phyloP scores from a whole-genome alignment of 2,113 vertebrate genomes.

The Eira barbara region DNA sequence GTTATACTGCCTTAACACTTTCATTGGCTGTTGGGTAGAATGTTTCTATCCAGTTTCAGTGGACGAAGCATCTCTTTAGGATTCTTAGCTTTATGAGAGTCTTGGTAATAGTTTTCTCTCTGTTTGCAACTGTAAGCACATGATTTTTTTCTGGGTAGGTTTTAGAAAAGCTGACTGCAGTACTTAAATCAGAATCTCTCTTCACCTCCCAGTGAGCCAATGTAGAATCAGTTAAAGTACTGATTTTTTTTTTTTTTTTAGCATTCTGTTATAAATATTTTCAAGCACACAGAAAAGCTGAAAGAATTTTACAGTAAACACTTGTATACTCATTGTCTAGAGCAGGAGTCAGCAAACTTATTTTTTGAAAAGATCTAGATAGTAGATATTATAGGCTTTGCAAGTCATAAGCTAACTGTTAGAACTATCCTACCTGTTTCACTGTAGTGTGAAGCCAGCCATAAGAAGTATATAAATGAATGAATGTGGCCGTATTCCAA shows the following conservation, averaged over 20 bases:
- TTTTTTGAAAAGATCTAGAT: background rate
- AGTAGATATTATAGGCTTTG: background rate
- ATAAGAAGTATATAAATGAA: background rate
- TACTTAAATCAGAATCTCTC: background rate
- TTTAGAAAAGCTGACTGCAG: background rate
- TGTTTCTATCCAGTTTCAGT: background rate
- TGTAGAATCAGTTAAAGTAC: background rate
- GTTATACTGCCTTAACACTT: background rate
- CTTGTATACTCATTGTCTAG: background rate
- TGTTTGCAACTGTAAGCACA: background rate
- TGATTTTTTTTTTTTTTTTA: background rate
- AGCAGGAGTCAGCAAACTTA: background rate
- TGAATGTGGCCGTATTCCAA: background rate
- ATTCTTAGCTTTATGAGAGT: background rate
- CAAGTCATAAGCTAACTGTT: background rate
- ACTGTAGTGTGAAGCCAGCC: background rate
- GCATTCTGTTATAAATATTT: background rate
- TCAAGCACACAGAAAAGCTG: background rate
- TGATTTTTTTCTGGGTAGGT: background rate
- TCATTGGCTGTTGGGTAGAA: background rate
- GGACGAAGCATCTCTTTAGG: background rate
- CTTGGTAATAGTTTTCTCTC: background rate
- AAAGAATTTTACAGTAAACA: background rate
- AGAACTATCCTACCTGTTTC: background rate
- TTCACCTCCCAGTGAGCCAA: background rate